Evolutionary conservation across 1,140 invertebrate species (phyloP), one percentile per base, ranked within the genome.

Genomic region (Drosophila fuyamai): DNA sequence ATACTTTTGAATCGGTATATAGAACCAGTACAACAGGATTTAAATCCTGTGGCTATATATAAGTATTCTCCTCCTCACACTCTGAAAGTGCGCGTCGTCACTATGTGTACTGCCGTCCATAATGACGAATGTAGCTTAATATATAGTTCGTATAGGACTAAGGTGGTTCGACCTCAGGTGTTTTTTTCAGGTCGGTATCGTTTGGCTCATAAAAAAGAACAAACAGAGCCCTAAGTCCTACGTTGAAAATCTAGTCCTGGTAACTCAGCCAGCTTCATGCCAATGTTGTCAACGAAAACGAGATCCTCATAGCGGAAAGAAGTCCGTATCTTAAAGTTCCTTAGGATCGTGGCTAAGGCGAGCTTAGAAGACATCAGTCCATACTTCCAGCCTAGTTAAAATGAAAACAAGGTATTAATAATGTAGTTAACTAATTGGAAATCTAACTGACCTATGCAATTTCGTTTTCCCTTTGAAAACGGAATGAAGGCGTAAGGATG

Each of bases 401-500:
- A 43, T 5, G 16, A 59, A 18, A 40, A 43, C 41, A 1, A 10
- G 8, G 2, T 1, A 6, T 13, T 2, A n/a, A 29, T 5, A 27
- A 36, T 47, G 0, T 8, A 7, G 1, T 9, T 12, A 5, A 35
- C 3, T 1, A 2, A 16, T 27, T 8, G 7, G 8, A 2, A 18
- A 0, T 1, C 18, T 2, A 12, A 1, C 36, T 7, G 44, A 91
- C 92, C 92, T 59, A 92, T 84, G 48, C 91, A 93, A 29, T 68
- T 85, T 40, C 92, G 48, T n/a, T 59, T 68, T 12, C 91, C 92
- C 43, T 79, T 85, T 0, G 73, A 54, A 55, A 93, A 93, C 0
- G 92, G 90, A 51, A 92, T 75, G 40, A 71, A 92, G 3, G 81
- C 73, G 48, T 78, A 92, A 0, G 85, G 72, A 75, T 91, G 78